phyloP scores from a whole-genome alignment of 2,797 vertebrate genomes.

The Loriculus beryllinus region DNA sequence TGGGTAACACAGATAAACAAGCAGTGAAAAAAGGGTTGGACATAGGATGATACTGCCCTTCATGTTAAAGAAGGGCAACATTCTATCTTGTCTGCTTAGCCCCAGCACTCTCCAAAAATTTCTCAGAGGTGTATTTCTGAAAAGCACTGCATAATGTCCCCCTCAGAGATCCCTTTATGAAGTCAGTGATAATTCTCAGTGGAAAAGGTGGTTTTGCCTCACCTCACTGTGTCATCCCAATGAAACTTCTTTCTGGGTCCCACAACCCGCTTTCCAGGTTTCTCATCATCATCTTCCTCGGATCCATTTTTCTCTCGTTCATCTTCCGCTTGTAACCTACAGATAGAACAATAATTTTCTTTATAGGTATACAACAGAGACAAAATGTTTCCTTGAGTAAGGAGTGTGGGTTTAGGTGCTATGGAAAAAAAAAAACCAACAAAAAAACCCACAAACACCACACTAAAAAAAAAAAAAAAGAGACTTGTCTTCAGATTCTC shows the following conservation, averaged over 20 bases:
- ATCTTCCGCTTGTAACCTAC: slow-evolving; percentile 89
- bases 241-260: slow-evolving; percentile 95
- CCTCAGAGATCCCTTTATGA: background rate
- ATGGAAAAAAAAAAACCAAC: background rate
- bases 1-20: background rate
- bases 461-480: background rate
- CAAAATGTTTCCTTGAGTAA: background rate
- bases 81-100: background rate
- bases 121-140: background rate
- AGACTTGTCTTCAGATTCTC: background rate
- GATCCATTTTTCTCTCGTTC: slow-evolving; percentile 91
- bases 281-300: slow-evolving; percentile 96
- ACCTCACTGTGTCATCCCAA: slow-evolving; percentile 98
- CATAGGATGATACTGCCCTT: background rate
- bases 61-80: background rate
- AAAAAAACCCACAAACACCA: too few relatives aligned
- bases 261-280: slow-evolving; percentile 93
- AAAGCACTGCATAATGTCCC: background rate
- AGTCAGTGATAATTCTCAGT: background rate
- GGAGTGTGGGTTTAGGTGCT: background rate
- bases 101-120: background rate
- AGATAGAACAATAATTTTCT: background rate
- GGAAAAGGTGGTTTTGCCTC: background rate
- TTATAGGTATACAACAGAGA: background rate
- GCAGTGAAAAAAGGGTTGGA: background rate